Evolutionary conservation across 2,797 vertebrate species (phyloP).

Genomic region (Acrocephalus scirpaceus): DNA sequence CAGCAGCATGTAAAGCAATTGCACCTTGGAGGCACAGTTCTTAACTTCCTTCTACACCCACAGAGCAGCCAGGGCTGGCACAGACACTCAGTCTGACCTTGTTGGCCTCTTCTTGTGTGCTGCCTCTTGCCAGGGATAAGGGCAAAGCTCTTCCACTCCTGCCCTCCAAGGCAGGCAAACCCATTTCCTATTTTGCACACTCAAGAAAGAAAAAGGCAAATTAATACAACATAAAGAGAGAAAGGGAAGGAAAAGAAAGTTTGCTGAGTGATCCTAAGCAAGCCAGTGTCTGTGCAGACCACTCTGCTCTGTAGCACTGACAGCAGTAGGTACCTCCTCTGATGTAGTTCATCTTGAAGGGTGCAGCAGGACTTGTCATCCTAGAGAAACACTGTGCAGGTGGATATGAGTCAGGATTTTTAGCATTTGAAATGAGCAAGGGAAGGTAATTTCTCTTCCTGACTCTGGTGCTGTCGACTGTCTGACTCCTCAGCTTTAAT

Average conservation of each 20-base stretch:
- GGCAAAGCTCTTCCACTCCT: not conserved
- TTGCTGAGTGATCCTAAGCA: not conserved
- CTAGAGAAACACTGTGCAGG: not conserved
- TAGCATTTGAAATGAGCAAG: not conserved
- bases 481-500: not conserved
- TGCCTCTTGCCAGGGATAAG: not conserved
- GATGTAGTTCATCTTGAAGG: not conserved
- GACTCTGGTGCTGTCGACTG: not conserved
- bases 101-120: not conserved
- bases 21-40: not conserved
- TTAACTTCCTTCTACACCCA: not conserved
- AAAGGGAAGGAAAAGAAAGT: not conserved
- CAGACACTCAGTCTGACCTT: not conserved
- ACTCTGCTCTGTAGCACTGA: not conserved
- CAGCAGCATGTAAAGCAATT: not conserved
- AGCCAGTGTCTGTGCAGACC: not conserved
- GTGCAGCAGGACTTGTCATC: not conserved
- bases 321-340: accelerated
- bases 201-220: not conserved
- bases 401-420: not conserved
- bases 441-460: not conserved
- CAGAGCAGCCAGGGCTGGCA: not conserved
- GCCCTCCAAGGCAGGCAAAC: not conserved
- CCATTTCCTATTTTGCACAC: not conserved
- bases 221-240: not conserved